Conservation (phyloP, 2,888 invertebrate species). For the Monopis laevigella region DNA sequence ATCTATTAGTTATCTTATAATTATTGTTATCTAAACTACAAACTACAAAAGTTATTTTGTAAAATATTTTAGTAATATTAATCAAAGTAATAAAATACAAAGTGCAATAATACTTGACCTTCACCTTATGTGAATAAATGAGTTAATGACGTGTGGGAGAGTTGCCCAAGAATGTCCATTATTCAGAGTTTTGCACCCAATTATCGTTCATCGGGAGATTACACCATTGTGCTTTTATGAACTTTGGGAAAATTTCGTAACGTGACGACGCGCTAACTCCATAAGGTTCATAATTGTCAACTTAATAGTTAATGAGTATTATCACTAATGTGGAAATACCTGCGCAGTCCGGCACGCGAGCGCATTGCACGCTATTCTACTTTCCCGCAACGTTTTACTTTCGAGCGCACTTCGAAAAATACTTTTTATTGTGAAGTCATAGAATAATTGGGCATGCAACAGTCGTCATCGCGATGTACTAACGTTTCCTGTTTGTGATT, state of each 20-base stretch:
- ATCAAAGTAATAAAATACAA: no score
- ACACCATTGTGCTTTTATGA: constrained; percentile 21
- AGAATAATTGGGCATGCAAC: neutral
- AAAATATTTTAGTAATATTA: no score
- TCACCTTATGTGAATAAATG: constrained; percentile 6
- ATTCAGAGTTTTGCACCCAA: constrained; percentile 24
- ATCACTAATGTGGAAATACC: no score
- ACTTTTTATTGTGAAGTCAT: neutral
- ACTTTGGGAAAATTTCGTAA: constrained; percentile 6
- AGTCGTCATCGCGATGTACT: constrained; percentile 6
- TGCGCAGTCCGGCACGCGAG: no score
- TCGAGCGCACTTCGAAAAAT: constrained; percentile 53
- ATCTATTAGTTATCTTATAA: no score
- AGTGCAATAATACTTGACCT: constrained; percentile 4
- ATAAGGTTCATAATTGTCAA: constrained; percentile 5
- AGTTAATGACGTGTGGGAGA: constrained; percentile 22
- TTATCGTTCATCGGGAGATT: constrained; percentile 24
- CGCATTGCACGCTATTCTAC: constrained; percentile 44
- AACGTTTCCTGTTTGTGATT: constrained; percentile 8
- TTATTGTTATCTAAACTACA: no score
- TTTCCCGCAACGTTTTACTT: constrained; percentile 48
- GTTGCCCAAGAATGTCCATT: constrained; percentile 22
- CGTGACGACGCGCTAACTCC: no score
- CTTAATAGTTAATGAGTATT: constrained; percentile 6
- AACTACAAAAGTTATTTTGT: no score